A percentile compares a stretch with the other conserved stretches of the same genome.
phyloP scores from a whole-genome alignment of 2,113 vertebrate species.

The Hepsetus odoe region DNA sequence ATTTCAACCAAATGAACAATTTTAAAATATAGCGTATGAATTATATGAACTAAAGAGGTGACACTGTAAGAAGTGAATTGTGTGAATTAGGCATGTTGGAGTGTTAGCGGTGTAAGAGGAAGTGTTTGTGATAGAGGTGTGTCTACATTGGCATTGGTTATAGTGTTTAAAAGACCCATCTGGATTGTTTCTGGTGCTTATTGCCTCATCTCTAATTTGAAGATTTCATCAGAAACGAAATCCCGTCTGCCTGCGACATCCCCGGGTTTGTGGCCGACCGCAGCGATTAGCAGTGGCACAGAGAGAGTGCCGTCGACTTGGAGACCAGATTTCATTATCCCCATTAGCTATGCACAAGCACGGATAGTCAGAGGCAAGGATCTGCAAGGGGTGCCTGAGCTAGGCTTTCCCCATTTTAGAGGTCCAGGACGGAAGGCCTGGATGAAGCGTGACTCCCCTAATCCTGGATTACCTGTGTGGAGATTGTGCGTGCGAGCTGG shows the following conservation, averaged over 20 bases:
- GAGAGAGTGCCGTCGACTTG: constrained; percentile 64
- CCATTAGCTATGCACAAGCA: constrained; percentile 68
- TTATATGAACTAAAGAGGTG: too few species aligned
- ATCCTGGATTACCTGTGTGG: constrained; percentile 70
- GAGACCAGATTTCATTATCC: constrained; percentile 73
- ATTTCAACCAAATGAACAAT: too few species aligned
- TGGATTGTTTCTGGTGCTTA: not conserved
- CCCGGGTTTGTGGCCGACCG: constrained; percentile 63
- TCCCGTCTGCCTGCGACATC: constrained; percentile 48
- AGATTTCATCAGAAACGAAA: constrained; percentile 59
- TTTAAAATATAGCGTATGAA: too few species aligned
- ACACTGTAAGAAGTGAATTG: too few species aligned
- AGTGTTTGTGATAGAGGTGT: not conserved
- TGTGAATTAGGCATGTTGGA: too few species aligned
- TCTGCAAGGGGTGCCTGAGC: constrained; percentile 60
- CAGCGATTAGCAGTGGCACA: constrained; percentile 49
- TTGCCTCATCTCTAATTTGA: constrained; percentile 16
- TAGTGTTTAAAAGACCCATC: not conserved
- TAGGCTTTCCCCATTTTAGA: constrained; percentile 47
- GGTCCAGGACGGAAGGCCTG: constrained; percentile 34
- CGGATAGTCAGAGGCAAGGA: constrained; percentile 54
- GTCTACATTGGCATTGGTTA: not conserved
- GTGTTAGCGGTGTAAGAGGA: too few species aligned
- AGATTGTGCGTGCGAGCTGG: constrained; percentile 1
- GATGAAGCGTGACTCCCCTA: constrained; percentile 49